Conservation (phyloP, 2,113 vertebrate species). For the Uropsilus gracilis region DNA sequence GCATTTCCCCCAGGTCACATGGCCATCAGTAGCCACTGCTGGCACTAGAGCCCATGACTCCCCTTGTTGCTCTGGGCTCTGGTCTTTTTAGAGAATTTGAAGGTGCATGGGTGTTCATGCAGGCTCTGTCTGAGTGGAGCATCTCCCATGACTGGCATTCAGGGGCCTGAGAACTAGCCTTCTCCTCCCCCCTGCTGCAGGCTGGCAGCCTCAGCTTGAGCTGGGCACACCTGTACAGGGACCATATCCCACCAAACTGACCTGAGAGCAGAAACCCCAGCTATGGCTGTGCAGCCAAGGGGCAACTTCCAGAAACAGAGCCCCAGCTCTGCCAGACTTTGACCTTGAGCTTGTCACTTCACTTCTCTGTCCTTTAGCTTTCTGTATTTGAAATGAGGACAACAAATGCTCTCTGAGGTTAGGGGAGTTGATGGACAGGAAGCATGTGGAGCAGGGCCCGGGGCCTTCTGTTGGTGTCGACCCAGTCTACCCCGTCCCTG, state of each 20-base stretch:
- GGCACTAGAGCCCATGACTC: not conserved
- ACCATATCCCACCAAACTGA: not conserved
- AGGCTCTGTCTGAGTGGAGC: not conserved
- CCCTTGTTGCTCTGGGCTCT: not conserved
- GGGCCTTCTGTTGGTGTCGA: not conserved
- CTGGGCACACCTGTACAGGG: not conserved
- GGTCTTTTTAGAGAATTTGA: not conserved
- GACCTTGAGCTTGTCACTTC: not conserved
- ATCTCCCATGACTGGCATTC: not conserved
- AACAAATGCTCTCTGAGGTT: not conserved
- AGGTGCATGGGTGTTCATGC: not conserved
- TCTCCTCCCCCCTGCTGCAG: no score
- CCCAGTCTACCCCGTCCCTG: not conserved
- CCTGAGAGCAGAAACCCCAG: not conserved
- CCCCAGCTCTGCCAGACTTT: not conserved
- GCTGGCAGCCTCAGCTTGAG: not conserved
- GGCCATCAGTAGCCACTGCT: not conserved
- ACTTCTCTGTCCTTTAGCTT: not conserved
- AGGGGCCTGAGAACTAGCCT: rapidly evolving
- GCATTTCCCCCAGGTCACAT: not conserved
- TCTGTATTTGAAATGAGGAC: not conserved
- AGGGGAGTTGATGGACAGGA: rapidly evolving
- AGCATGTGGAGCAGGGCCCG: rapidly evolving
- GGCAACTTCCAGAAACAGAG: not conserved
- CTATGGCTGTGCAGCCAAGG: no score